These are phyloP conservation scores for Scolopax mira DNA, from an alignment of 2,113 vertebrate species.

Conservation along the genomic window DNA sequence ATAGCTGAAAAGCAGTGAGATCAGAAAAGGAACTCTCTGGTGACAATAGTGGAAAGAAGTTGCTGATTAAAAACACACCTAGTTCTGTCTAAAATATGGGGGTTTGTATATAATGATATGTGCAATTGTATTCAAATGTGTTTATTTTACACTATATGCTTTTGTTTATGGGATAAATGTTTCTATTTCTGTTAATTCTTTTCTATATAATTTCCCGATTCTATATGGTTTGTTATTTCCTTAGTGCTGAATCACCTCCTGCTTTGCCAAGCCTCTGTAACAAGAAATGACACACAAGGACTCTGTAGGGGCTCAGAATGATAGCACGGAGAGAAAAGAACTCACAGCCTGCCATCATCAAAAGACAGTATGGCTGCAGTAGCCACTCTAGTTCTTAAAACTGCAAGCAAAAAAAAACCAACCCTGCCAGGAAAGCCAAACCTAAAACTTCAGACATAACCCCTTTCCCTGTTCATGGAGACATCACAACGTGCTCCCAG, in stretches of 20 bases:
- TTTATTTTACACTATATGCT: neutral
- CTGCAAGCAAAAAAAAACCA: neutral
- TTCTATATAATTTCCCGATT: neutral
- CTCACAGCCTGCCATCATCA: neutral
- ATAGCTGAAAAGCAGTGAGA: neutral
- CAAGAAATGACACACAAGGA: neutral
- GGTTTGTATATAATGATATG: neutral
- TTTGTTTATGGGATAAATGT: neutral
- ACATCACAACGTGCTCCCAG: accelerated
- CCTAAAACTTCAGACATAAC: neutral
- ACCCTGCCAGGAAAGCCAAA: neutral
- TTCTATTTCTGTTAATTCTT: neutral
- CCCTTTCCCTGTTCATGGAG: neutral
- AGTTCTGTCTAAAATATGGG: neutral
- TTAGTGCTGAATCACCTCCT: neutral
- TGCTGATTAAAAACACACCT: neutral
- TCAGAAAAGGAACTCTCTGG: neutral
- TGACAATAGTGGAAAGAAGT: neutral
- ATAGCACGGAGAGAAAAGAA: neutral
- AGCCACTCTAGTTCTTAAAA: neutral
- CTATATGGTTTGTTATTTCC: neutral
- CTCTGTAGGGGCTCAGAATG: neutral
- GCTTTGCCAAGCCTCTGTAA: neutral
- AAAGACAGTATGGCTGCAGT: neutral
- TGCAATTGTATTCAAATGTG: neutral